phyloP scores from a whole-genome alignment of 2,113 vertebrate species.

The Ceyx cyanopectus region DNA sequence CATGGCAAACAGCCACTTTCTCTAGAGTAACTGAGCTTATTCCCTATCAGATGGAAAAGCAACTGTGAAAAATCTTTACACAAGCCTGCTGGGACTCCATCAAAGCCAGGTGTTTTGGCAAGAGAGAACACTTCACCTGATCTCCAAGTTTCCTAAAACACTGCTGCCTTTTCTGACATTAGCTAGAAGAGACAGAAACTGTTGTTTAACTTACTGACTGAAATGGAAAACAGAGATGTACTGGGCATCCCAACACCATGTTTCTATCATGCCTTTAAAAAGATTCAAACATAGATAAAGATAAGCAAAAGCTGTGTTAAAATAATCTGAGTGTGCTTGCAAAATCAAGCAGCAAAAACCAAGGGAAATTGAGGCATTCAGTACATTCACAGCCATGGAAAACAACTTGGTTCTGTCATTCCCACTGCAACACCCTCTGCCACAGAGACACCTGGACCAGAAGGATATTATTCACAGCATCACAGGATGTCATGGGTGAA shows the following conservation, averaged over 20 bases:
- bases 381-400: neutral
- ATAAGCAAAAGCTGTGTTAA: neutral
- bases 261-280: neutral
- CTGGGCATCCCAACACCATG: neutral
- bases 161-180: neutral
- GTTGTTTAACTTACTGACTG: neutral
- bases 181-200: neutral
- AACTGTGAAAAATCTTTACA: conserved; percentile 17
- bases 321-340: neutral
- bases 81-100: neutral
- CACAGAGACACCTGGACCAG: fast-evolving
- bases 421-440: neutral
- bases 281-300: neutral
- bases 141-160: neutral
- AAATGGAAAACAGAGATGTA: conserved; percentile 26
- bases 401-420: neutral
- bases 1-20: conserved; percentile 22
- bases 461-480: too few species aligned
- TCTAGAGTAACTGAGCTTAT: conserved; percentile 33
- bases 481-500: too few species aligned
- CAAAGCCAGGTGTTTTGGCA: conserved; percentile 15
- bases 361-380: neutral
- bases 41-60: conserved; percentile 42
- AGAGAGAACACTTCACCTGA: neutral
- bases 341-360: neutral